These are phyloP conservation scores for Sclerurus mexicanus DNA, from an alignment of 2,113 vertebrate genomes.

Conservation along the genomic window DNA sequence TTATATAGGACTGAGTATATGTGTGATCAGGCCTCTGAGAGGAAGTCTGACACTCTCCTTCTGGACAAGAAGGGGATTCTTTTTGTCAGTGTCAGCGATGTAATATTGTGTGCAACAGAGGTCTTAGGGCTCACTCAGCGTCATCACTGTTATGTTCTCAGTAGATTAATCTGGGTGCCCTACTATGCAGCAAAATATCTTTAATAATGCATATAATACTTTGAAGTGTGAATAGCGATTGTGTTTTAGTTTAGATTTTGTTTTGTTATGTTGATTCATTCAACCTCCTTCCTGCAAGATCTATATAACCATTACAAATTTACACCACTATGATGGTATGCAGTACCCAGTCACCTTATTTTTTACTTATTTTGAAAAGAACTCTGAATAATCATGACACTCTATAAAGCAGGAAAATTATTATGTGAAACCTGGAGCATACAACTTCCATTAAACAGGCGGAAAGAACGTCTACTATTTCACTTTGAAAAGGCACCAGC, in stretches of 20 bases:
- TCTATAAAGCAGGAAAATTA: neutral
- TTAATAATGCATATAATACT: neutral
- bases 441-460: neutral
- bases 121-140: neutral
- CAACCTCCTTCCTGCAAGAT: neutral
- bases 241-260: neutral
- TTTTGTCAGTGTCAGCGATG: neutral
- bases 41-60: neutral
- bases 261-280: neutral
- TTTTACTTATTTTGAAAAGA: conserved; percentile 12
- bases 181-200: neutral
- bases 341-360: neutral
- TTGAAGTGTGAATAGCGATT: neutral
- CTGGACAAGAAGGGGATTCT: neutral
- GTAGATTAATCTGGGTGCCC: neutral
- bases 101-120: neutral
- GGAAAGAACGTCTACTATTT: neutral
- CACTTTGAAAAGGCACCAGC: conserved; percentile 27
- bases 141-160: neutral
- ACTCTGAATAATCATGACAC: neutral
- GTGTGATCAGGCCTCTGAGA: neutral
- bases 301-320: neutral
- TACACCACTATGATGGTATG: neutral
- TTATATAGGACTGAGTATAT: neutral
- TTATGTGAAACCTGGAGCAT: neutral